Conservation (phyloP, 1,140 invertebrate genomes). For the Bombus impatiens region DNA sequence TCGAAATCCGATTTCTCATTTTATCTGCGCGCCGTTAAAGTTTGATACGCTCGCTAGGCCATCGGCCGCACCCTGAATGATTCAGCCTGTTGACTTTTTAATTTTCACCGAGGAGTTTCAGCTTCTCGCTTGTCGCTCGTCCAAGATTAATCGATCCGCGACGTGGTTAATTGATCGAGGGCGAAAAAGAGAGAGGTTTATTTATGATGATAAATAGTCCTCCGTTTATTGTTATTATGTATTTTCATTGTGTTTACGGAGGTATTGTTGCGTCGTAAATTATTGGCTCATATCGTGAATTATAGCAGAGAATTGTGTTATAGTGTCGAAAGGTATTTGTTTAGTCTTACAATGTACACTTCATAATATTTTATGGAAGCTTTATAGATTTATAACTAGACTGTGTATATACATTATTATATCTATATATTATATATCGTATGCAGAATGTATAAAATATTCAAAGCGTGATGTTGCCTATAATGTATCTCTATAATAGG, state of each 20-base stretch:
- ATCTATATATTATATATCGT: too few relatives aligned
- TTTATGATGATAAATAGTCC: background rate
- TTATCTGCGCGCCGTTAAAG: constrained; percentile 4
- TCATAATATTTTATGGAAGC: too few relatives aligned
- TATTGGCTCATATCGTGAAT: background rate
- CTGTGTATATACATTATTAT: too few relatives aligned
- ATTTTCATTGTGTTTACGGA: background rate
- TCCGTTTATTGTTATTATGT: background rate
- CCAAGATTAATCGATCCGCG: background rate
- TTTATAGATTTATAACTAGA: too few relatives aligned
- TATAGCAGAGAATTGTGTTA: background rate
- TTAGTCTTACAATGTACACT: too few relatives aligned
- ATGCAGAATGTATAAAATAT: too few relatives aligned
- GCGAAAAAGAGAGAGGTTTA: background rate
- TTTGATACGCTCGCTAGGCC: background rate
- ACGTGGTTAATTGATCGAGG: background rate
- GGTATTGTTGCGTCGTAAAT: background rate
- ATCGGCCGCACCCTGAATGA: background rate
- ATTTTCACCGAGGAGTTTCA: background rate
- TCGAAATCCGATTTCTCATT: constrained; percentile 28
- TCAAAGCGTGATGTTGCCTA: too few relatives aligned
- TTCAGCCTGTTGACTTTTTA: background rate
- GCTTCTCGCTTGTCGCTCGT: background rate
- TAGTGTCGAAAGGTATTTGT: too few relatives aligned
- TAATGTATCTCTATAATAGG: too few relatives aligned